Conservation (phyloP, 2,797 vertebrate genomes). For the Cichlasoma orientale region DNA sequence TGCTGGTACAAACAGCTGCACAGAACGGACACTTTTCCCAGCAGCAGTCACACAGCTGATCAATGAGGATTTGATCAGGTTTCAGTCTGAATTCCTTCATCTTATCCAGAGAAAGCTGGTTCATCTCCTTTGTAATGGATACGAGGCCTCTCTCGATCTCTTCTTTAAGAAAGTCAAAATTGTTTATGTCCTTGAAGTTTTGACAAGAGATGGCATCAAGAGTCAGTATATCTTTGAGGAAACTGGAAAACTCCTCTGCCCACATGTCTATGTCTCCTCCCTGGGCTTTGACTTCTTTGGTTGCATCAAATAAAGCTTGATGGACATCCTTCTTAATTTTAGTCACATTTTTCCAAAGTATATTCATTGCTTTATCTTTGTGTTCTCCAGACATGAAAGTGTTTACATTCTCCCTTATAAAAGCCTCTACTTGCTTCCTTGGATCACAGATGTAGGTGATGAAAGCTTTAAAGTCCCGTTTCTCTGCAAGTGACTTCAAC, state of each 20-base stretch:
- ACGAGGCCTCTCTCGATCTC: conserved; percentile 9
- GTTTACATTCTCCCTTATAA: conserved; percentile 44
- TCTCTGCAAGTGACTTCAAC: conserved; percentile 41
- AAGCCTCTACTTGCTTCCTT: background rate
- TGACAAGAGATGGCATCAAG: conserved; percentile 46
- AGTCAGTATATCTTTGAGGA: conserved; percentile 46
- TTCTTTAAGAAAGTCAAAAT: conserved; percentile 42
- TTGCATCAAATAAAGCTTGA: conserved; percentile 56
- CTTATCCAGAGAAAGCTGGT: conserved; percentile 2
- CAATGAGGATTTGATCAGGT: conserved; percentile 64
- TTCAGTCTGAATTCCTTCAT: conserved; percentile 31
- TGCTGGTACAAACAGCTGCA: conserved; percentile 66
- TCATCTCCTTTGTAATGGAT: conserved; percentile 4
- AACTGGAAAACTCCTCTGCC: conserved; percentile 67
- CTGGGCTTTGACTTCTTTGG: conserved; percentile 30
- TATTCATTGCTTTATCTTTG: conserved; percentile 4
- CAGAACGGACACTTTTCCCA: conserved; percentile 74
- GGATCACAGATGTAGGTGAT: conserved; percentile 25
- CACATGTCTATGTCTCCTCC: conserved; percentile 51
- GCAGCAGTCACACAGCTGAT: conserved; percentile 70
- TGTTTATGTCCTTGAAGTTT: conserved; percentile 40
- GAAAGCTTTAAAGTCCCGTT: conserved; percentile 31
- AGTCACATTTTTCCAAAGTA: conserved; percentile 48
- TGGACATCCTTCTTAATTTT: conserved; percentile 22
- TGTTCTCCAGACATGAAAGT: conserved; percentile 17